Base-by-base conservation (phyloP, 2,888 invertebrate genomes). In the Protodeltote pygarga region DNA sequence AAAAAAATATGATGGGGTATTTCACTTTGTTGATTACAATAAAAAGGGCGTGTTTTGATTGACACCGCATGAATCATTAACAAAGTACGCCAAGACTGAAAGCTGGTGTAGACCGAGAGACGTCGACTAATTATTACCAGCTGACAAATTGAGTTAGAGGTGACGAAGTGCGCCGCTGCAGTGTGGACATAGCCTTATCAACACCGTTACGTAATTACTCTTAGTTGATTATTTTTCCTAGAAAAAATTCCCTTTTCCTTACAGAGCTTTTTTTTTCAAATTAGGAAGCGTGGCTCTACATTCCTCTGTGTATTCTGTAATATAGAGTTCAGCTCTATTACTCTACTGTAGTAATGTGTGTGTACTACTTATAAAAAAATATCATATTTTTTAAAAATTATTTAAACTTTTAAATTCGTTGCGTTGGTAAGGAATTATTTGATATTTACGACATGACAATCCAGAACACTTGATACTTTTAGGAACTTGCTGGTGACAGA, bases 91-190 rank as follows among this genome's bases (percentile, higher is more conserved):
- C 6, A 41, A 13, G 13, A 62, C 60, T 69, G 72, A 68, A 72
- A 72, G 59, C 41, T 47, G 42, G 48, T 58, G 67, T 57, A 54
- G 54, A 61, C 54, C 59, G 51, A 57, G 67, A 65, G 75, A 71
- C 71, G 60, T 74, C 70, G 71, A 77, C 72, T 77, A 83, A 82
- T 81, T 79, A 77, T 75, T 66, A 50, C 39, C 24, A 33, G 42
- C 48, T 60, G 61, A 74, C 75, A 76, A 81, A 83, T 81, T 77
- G 61, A 74, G 80, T 79, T 78, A 77, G 72, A 73, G 57, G 71
- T 58, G 53, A 46, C 53, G 57, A 71, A 70, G 64, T 68, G 46
- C 38, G 47, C 48, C 38, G 25, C 20, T 40, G 35, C 45, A 48
- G 23, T 41, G 39, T 23, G 23, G 46, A 57, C 53, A 51, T 32